phyloP scores from a whole-genome alignment of 2,888 invertebrate genomes.

The Lepidocyrtinus sp. region DNA sequence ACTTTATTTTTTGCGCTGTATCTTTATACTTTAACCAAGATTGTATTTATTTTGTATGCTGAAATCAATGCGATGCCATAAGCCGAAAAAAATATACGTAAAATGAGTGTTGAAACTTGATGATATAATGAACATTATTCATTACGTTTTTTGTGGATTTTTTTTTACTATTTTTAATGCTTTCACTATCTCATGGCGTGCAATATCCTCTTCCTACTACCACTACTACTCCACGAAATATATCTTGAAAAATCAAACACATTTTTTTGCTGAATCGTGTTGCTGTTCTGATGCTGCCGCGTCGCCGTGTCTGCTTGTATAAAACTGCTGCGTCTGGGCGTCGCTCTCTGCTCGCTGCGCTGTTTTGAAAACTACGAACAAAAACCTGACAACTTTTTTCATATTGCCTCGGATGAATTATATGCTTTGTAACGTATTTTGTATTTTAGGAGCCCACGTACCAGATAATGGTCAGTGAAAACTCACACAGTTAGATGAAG shows the following conservation, averaged over 20 bases:
- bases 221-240: constrained; percentile 42
- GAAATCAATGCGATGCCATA: neutral
- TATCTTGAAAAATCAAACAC: constrained; percentile 32
- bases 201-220: neutral
- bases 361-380: neutral
- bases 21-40: constrained; percentile 9
- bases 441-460: constrained; percentile 52
- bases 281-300: constrained; percentile 33
- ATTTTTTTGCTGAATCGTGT: constrained; percentile 35
- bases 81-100: neutral
- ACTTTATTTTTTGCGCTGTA: constrained; percentile 1
- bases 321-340: constrained; percentile 24
- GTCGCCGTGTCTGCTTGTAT: constrained; percentile 1
- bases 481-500: constrained; percentile 52
- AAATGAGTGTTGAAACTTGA: constrained; percentile 4
- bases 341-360: constrained; percentile 16
- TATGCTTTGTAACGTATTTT: constrained; percentile 21
- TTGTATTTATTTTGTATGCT: constrained; percentile 18
- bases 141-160: constrained; percentile 16
- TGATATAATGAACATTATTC: neutral
- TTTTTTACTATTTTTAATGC: constrained; percentile 50
- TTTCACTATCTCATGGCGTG: constrained; percentile 48
- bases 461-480: constrained; percentile 59
- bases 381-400: constrained; percentile 2
- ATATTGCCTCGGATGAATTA: neutral